These are phyloP conservation scores for Hiodon alosoides DNA, from an alignment of 2,113 vertebrate genomes.

Conservation along the genomic window DNA sequence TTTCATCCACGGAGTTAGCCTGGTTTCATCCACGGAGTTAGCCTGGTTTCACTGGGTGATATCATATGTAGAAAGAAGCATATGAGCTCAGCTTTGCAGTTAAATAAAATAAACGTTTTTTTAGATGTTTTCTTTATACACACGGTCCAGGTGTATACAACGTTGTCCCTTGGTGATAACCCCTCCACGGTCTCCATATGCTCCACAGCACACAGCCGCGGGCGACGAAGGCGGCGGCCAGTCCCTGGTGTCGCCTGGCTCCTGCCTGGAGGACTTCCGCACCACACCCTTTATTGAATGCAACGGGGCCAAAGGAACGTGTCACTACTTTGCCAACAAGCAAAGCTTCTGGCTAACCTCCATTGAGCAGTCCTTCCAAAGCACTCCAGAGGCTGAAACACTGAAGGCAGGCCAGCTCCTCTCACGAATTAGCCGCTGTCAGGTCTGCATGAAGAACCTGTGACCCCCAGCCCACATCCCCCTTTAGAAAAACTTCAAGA, in stretches of 20 bases:
- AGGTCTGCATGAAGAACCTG: conserved; percentile 99
- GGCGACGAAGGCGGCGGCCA: conserved; percentile 93
- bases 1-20: no score
- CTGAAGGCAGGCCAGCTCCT: conserved; percentile 91
- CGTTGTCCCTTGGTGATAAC: no score
- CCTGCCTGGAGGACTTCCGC: conserved; percentile 95
- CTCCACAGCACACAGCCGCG: conserved; percentile 83
- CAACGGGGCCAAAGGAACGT: conserved; percentile 87
- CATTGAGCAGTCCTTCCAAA: conserved; percentile 75
- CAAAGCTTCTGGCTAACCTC: conserved; percentile 97
- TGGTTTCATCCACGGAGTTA: no score
- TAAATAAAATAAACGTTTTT: no score
- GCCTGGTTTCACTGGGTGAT: no score
- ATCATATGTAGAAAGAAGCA: no score
- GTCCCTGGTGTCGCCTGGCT: conserved; percentile 89
- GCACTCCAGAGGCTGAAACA: conserved; percentile 69
- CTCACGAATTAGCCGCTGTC: conserved; percentile 91
- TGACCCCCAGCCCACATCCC: no score
- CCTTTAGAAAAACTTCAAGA: no score
- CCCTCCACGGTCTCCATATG: neutral
- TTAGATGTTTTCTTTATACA: no score
- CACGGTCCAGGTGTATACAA: no score
- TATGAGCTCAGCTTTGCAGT: no score
- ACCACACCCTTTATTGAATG: conserved; percentile 94
- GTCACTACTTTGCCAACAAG: conserved; percentile 95